Percentiles rank a stretch among this genome's conserved stretches.
Evolutionary conservation across 2,113 vertebrate genomes (phyloP).

Genomic region (Phaethornis superciliosus): DNA sequence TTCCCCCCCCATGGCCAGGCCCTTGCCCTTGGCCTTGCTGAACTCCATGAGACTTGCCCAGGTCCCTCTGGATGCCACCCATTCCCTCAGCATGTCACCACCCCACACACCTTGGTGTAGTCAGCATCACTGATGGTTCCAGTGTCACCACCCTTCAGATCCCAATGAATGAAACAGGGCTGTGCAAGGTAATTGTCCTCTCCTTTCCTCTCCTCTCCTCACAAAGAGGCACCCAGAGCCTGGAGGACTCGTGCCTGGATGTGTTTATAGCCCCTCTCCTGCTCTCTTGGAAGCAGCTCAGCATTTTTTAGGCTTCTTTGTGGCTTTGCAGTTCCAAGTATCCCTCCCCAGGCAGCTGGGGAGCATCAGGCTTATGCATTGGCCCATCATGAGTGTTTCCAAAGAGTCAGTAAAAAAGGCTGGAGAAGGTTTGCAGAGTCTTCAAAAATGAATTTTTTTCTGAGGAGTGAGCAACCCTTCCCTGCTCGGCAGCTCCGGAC

Average conservation of each 20-base stretch:
- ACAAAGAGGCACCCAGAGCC: neutral
- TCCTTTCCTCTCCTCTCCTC: neutral
- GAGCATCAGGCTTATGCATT: neutral
- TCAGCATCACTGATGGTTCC: neutral
- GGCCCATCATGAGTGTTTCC: neutral
- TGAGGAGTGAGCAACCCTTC: neutral
- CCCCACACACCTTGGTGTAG: too few relatives aligned
- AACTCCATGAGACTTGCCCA: too few relatives aligned
- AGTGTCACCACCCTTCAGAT: neutral
- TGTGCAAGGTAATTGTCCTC: neutral
- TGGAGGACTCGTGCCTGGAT: neutral
- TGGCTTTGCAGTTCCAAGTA: neutral
- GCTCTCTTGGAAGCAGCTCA: neutral
- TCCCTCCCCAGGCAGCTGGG: neutral
- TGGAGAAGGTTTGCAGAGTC: neutral
- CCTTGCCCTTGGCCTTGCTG: too few relatives aligned
- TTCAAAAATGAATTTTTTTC: neutral
- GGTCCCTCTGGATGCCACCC: too few relatives aligned
- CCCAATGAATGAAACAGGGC: neutral
- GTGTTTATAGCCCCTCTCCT: neutral
- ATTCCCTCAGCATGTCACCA: too few relatives aligned
- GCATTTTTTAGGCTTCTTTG: neutral
- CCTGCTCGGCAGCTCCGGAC: neutral
- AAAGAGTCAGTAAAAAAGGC: neutral
- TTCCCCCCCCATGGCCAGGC: too few relatives aligned